Evolutionary conservation across 2,888 invertebrate genomes (phyloP).

Genomic region (Autographa gamma): DNA sequence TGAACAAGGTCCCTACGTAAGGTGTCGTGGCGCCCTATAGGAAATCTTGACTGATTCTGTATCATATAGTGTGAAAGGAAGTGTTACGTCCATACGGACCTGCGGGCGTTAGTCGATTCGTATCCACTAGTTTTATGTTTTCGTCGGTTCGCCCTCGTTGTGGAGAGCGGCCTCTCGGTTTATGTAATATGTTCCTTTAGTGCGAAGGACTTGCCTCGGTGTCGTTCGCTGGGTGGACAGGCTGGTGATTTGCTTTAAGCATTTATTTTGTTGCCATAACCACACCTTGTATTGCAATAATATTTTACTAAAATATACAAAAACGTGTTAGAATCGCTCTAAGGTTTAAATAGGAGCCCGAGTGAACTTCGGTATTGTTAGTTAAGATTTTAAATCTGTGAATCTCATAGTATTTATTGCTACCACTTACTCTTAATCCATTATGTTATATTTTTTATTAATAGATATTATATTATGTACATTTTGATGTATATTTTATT

Average conservation of each 20-base stretch:
- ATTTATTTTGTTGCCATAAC: constrained; percentile 90
- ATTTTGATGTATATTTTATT: constrained; percentile 89
- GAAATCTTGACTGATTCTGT: constrained; percentile 87
- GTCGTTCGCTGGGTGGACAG: constrained; percentile 84
- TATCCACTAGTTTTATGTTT: constrained; percentile 88
- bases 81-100: constrained; percentile 85
- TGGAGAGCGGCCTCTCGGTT: constrained; percentile 78
- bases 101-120: constrained; percentile 85
- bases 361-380: constrained; percentile 87
- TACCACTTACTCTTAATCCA: constrained; percentile 86
- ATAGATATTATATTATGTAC: constrained; percentile 88
- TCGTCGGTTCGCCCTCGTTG: constrained; percentile 80
- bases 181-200: constrained; percentile 86
- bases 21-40: constrained; percentile 77
- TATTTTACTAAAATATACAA: constrained; percentile 89
- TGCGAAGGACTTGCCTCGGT: constrained; percentile 85
- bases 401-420: constrained; percentile 89
- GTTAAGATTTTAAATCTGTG: constrained; percentile 89
- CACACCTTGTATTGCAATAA: constrained; percentile 88
- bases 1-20: constrained; percentile 94
- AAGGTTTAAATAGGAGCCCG: constrained; percentile 83
- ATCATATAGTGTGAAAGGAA: constrained; percentile 88
- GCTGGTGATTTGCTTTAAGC: constrained; percentile 89
- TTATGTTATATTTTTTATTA: constrained; percentile 87
- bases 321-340: constrained; percentile 83